Conservation (phyloP, 2,113 vertebrate species). For the Neogale vison region DNA sequence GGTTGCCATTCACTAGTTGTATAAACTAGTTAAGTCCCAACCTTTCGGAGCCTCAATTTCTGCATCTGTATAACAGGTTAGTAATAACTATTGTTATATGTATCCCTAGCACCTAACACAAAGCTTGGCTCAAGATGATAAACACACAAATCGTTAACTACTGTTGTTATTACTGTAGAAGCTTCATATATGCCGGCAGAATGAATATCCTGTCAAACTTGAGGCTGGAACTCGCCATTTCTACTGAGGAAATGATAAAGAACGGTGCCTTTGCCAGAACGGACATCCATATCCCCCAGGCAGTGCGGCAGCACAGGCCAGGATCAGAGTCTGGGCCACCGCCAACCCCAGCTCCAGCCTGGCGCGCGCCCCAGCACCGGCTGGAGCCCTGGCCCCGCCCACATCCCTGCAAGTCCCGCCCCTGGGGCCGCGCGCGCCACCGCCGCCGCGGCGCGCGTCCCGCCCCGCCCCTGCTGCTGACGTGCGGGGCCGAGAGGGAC, state of each 20-base stretch:
- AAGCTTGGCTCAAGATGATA: neutral
- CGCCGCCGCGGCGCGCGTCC: neutral
- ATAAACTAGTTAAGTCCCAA: neutral
- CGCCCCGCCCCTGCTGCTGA: conserved; percentile 63
- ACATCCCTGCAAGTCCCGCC: neutral
- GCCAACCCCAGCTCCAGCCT: neutral
- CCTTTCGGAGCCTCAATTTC: neutral
- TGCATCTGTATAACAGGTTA: neutral
- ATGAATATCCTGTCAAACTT: neutral
- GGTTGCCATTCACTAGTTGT: neutral
- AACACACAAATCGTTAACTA: neutral
- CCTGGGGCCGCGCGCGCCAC: neutral
- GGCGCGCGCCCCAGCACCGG: no score
- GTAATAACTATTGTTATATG: neutral
- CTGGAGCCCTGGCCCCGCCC: neutral
- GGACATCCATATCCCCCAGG: no score
- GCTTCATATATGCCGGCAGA: neutral
- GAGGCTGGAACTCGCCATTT: neutral
- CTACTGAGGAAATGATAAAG: neutral
- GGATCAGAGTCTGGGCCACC: neutral
- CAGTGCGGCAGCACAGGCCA: accelerated
- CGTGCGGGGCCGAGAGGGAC: conserved; percentile 47
- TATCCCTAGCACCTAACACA: neutral
- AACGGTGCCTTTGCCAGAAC: neutral
- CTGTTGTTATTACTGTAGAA: neutral